These are phyloP conservation scores for Ianthella basta DNA, from an alignment of 37 sponge, comb jelly and placozoan genomes.

Conservation along the genomic window DNA sequence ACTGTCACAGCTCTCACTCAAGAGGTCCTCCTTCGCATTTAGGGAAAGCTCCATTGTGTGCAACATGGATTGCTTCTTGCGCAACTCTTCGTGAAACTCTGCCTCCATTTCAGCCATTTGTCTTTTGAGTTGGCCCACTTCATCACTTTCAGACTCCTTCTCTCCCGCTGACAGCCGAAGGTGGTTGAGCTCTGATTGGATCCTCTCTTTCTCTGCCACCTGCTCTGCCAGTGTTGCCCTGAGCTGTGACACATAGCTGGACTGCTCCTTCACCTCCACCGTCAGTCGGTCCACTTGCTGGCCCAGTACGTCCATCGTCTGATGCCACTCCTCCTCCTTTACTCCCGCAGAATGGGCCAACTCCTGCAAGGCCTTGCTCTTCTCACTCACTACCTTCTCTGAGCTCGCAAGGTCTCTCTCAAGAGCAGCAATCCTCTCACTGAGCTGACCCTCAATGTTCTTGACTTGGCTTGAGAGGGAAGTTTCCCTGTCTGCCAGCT, in stretches of 20 bases:
- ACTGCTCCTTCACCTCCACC: constrained; percentile 5
- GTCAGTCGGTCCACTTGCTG: background rate
- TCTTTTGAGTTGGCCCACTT: background rate
- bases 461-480: too few species aligned
- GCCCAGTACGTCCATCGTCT: constrained; percentile 6
- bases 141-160: background rate
- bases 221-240: background rate
- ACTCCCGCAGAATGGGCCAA: background rate
- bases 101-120: background rate
- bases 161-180: background rate
- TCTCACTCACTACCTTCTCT: background rate
- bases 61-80: constrained; percentile 16
- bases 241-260: background rate
- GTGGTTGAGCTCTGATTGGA: background rate
- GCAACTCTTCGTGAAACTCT: background rate
- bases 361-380: background rate
- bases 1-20: background rate
- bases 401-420: background rate
- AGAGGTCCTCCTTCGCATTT: constrained; percentile 21
- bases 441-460: too few species aligned
- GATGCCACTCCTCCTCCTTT: constrained; percentile 17
- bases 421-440: too few species aligned
- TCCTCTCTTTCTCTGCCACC: too few species aligned
- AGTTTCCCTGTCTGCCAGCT: too few species aligned
- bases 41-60: constrained; percentile 3